Conservation (phyloP, 2,113 vertebrate species). For the Callopanchax toddi region DNA sequence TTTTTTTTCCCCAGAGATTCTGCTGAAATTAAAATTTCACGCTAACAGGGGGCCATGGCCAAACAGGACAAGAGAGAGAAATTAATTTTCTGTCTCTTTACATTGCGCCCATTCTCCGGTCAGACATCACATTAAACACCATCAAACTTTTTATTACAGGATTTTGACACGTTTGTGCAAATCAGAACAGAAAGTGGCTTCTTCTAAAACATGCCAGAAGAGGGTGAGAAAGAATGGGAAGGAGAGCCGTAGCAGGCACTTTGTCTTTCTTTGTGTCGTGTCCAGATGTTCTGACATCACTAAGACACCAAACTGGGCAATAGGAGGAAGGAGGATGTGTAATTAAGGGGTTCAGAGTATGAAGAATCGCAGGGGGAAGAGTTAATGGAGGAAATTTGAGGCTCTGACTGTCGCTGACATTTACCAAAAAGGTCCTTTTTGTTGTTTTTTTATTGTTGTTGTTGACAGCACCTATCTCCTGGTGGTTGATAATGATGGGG, state of each 20-base stretch:
- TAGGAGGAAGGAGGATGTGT: constrained; percentile 18
- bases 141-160: constrained; percentile 69
- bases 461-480: constrained; percentile 39
- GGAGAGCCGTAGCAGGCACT: constrained; percentile 32
- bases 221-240: constrained; percentile 36
- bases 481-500: constrained; percentile 59
- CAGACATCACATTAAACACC: constrained; percentile 58
- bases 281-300: constrained; percentile 36
- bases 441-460: constrained; percentile 15
- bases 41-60: neutral
- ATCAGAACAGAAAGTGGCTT: constrained; percentile 62
- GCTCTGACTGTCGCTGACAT: constrained; percentile 65
- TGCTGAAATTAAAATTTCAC: constrained; percentile 16
- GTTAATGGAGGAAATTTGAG: constrained; percentile 53
- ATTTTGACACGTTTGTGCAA: constrained; percentile 68
- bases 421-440: constrained; percentile 59
- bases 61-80: constrained; percentile 2
- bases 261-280: constrained; percentile 1
- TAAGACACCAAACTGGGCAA: constrained; percentile 29
- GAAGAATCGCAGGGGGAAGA: constrained; percentile 27
- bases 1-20: neutral
- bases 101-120: constrained; percentile 29
- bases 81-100: constrained; percentile 35
- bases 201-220: constrained; percentile 68
- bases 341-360: constrained; percentile 49